Conservation (phyloP, 2,797 vertebrate genomes). For the Gadopsis marmoratus region DNA sequence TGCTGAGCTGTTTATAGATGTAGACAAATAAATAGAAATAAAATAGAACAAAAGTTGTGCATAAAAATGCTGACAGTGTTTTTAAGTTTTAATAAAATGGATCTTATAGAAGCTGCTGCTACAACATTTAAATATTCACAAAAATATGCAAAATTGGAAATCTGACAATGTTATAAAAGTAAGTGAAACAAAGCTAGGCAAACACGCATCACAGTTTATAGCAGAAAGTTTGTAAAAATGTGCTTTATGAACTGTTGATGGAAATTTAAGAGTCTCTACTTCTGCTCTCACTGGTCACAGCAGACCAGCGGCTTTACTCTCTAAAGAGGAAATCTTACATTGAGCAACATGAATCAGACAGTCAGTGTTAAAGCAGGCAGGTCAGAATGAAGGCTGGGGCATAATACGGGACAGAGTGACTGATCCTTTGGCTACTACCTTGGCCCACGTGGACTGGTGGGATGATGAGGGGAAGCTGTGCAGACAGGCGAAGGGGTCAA, state of each 20-base stretch:
- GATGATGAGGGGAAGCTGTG: slow-evolving; percentile 2
- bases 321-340: not conserved
- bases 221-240: not conserved
- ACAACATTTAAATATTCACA: not conserved
- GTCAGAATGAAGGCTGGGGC: slow-evolving; percentile 8
- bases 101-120: not conserved
- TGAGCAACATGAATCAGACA: slow-evolving; percentile 3
- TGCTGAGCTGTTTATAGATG: not conserved
- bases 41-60: not conserved
- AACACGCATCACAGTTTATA: fast-evolving
- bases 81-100: not conserved
- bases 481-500: slow-evolving; percentile 4
- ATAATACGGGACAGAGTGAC: not conserved
- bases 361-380: slow-evolving; percentile 13
- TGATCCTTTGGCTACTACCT: slow-evolving; percentile 1
- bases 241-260: not conserved
- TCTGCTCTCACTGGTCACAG: slow-evolving; percentile 8
- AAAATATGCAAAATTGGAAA: not conserved
- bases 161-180: not conserved
- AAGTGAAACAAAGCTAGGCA: not conserved
- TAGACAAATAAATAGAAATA: not conserved
- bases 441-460: not conserved
- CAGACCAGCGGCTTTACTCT: not conserved
- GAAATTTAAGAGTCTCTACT: slow-evolving; percentile 2
- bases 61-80: not conserved